phyloP scores from a whole-genome alignment of 2,113 vertebrate genomes.

The Forbesichthys agassizii region DNA sequence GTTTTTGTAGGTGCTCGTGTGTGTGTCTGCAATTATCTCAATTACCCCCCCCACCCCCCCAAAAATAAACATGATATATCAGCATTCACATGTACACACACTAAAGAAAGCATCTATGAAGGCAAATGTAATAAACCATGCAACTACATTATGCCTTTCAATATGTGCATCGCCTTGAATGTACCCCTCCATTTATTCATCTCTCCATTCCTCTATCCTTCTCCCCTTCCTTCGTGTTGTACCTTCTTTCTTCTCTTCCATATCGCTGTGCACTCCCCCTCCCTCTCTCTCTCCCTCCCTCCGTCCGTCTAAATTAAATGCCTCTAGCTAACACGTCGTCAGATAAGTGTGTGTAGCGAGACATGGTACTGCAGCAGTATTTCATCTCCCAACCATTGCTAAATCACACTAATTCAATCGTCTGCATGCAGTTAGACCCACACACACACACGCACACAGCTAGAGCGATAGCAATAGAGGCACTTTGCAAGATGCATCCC shows the following conservation, averaged over 20 bases:
- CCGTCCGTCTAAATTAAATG: slow-evolving; percentile 59
- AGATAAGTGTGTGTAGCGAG: slow-evolving; percentile 60
- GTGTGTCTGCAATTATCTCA: neutral
- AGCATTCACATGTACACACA: slow-evolving; percentile 6
- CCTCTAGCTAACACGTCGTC: slow-evolving; percentile 52
- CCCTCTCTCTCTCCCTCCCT: slow-evolving; percentile 14
- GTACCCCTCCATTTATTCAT: slow-evolving; percentile 37
- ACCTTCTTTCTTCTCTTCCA: slow-evolving; percentile 27
- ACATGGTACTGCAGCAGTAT: slow-evolving; percentile 49
- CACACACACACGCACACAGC: neutral
- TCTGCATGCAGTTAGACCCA: slow-evolving; percentile 43
- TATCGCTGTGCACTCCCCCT: slow-evolving; percentile 12
- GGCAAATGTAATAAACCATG: slow-evolving; percentile 63
- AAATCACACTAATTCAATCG: slow-evolving; percentile 72
- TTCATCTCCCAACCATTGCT: slow-evolving; percentile 67
- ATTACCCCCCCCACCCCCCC: slow-evolving; percentile 4
- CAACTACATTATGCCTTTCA: slow-evolving; percentile 64
- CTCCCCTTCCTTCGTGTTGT: slow-evolving; percentile 23
- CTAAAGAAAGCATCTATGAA: slow-evolving; percentile 30
- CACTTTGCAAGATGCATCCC: slow-evolving; percentile 67
- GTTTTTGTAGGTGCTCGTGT: neutral
- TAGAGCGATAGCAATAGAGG: slow-evolving; percentile 40
- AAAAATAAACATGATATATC: slow-evolving; percentile 8
- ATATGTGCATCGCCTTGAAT: slow-evolving; percentile 46
- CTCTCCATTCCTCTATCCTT: slow-evolving; percentile 35